Base-by-base conservation (phyloP, 2,797 vertebrate genomes). In the Cuculus canorus region DNA sequence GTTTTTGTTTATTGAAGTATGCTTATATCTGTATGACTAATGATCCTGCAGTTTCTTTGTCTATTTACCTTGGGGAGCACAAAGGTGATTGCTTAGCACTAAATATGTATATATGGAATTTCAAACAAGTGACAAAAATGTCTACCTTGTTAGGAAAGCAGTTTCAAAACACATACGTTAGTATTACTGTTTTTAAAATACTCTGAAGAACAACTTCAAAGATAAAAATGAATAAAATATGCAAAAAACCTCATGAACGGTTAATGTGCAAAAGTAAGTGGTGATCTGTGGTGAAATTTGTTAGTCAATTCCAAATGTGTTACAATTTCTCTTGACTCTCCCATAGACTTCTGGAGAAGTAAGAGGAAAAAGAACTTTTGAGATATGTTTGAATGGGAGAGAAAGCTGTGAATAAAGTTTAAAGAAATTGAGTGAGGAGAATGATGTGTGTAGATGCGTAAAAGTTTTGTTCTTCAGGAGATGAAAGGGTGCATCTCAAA, bases 1-100 rank as follows among this genome's bases (percentile, higher is more conserved):
- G 47, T 30, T 52, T 96, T 69, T 92, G 68, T 88, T 83, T 85
- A 25, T 52, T 93, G 92, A 78, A 54, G 47, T 80, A 7, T 83
- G 61, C 47, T 85, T 82, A 15, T 37, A 75, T 60, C 41, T 85
- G 13, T 82, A 6, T 60, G 68, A 69, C 47, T 89, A 70, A 95
- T 79, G 91, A 88, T 92, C 50, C 61, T 52, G 2, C 5, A 2
- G 50, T 19, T 23, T 65, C 50, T 69, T 78, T 81, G 86, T 37
- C 82, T 65, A 13, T 78, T 80, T 90, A 65, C 84, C 61, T 69
- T 17, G 17, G 72, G 50, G 87, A 92, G 17, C 43, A 75, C 32
- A 79, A 89, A 83, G 56, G 21, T 65, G 65, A 78, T 89, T 69
- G 45, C 33, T 78, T 71, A 57, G 78, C 63, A 52, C 84, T 71